Conservation (phyloP, 2,797 vertebrate species). For the Lemur catta region DNA sequence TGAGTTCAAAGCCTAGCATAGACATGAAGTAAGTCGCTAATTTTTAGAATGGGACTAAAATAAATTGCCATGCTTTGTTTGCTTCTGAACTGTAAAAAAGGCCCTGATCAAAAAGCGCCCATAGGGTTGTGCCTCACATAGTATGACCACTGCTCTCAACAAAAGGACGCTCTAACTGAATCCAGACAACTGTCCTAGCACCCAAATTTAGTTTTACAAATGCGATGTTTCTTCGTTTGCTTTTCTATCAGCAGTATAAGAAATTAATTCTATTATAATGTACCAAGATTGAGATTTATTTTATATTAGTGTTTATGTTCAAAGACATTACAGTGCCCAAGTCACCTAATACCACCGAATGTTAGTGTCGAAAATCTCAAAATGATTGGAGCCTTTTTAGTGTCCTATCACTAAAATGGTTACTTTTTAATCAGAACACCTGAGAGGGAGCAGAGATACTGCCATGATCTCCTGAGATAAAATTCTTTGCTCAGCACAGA, state of each 20-base stretch:
- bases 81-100: background rate
- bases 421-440: background rate
- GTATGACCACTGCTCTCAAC: fast-evolving
- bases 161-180: background rate
- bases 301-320: background rate
- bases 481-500: background rate
- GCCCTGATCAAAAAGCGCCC: background rate
- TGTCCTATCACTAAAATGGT: background rate
- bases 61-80: background rate
- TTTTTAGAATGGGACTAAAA: background rate
- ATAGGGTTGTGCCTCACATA: background rate
- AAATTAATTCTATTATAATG: background rate
- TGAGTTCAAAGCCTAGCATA: background rate
- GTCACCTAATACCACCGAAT: background rate
- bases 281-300: background rate
- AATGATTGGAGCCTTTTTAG: background rate
- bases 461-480: background rate
- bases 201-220: background rate
- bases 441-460: background rate
- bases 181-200: background rate
- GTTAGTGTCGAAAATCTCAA: background rate
- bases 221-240: background rate
- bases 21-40: background rate
- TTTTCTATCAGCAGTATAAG: background rate
- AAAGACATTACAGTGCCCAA: background rate